Base-by-base conservation (phyloP, 2,797 vertebrate genomes). In the Smutsia temminckii region DNA sequence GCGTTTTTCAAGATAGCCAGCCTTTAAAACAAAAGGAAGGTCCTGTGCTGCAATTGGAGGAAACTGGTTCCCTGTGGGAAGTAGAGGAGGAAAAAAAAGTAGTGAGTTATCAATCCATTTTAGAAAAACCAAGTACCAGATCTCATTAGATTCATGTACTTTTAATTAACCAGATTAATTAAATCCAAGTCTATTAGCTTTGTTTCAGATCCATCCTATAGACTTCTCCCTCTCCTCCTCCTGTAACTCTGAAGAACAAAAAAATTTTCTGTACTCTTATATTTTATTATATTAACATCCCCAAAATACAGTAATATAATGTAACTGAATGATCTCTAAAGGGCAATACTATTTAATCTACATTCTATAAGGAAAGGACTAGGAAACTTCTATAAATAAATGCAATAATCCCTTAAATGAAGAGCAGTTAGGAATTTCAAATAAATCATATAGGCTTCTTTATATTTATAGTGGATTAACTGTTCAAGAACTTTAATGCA, bases 1-100 rank as follows among this genome's bases (percentile, higher is more conserved):
- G 84, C 99, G 99, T 98, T 99, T 99, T 98, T 99, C 99, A 72
- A 99, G 98, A 97, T 99, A 99, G 81, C 99, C 99, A 55, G 99
- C 98, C 97, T 99, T 99, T 95, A 99, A 98, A 96, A 99, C 98
- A 71, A 98, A 99, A 1, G 97, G 97, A 95, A 99, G 99, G 94
- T 99, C 99, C 96, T 99, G 99, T 77, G 99, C 99, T 53, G 99
- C 99, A 97, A 99, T 92, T 57, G 99, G 98, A 97, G 99, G 99
- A 87, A 98, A 99, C 93, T 99, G 99, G 95, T 99, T 99, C 72
- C 98, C 98, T 98, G 98, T 53, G 40, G 74, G 72, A 86, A 49
- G 59, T 87, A 93, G 64, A 46, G 18, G 13, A 59, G 93, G 81
- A 88, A 93, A 51, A 1, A 85, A 61, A 64, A 84, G 46, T 8